A percentile compares a stretch with the other conserved stretches of the same genome.
phyloP scores from a whole-genome alignment of 2,888 invertebrate species.

The Monopis laevigella region DNA sequence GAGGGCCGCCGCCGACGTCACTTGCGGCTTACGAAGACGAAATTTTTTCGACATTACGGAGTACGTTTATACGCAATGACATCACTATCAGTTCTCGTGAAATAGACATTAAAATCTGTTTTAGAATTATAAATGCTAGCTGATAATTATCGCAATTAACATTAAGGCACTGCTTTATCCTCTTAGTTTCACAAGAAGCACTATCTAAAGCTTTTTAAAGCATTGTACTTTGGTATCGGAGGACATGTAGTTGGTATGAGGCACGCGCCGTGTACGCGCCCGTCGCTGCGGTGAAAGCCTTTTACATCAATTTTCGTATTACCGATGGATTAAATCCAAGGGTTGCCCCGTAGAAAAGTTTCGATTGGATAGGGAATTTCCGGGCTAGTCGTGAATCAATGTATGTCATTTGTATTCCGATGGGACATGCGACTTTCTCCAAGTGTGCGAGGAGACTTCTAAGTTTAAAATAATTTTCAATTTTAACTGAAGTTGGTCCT shows the following conservation, averaged over 20 bases:
- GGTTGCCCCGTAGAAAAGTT: conserved; percentile 51
- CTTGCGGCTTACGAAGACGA: too few species aligned
- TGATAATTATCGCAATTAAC: too few species aligned
- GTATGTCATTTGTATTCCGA: conserved; percentile 61
- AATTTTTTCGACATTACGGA: too few species aligned
- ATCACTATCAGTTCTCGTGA: too few species aligned
- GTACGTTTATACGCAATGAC: too few species aligned
- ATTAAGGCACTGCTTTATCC: too few species aligned
- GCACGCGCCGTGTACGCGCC: conserved; percentile 33
- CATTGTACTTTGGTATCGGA: conserved; percentile 22
- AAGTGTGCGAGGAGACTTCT: background rate
- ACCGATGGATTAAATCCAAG: conserved; percentile 63
- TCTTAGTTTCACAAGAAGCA: too few species aligned
- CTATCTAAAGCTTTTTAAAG: too few species aligned
- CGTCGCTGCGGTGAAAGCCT: conserved; percentile 38
- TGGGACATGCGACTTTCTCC: conserved; percentile 32
- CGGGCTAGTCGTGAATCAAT: conserved; percentile 50
- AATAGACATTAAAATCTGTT: too few species aligned
- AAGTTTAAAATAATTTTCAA: conserved; percentile 3
- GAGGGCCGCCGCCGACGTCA: too few species aligned
- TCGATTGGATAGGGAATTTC: conserved; percentile 47
- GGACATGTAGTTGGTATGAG: conserved; percentile 49
- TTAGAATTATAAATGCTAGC: too few species aligned
- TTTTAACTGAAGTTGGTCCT: too few species aligned
- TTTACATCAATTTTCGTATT: conserved; percentile 66